Percentiles rank a stretch among this genome's conserved stretches.
Conservation (phyloP, 2,113 vertebrate genomes). For the Aythya baeri region DNA sequence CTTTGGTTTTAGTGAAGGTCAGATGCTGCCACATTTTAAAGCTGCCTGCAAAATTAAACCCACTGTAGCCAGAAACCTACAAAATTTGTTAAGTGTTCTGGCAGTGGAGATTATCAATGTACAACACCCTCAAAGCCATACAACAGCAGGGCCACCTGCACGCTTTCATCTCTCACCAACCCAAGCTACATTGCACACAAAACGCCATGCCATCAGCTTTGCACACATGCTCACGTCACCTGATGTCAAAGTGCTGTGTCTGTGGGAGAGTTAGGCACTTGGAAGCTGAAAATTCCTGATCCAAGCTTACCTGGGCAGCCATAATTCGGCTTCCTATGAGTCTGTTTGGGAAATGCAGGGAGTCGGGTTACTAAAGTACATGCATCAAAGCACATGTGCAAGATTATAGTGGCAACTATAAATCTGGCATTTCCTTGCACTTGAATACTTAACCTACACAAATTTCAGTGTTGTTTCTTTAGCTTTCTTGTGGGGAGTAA, state of each 20-base stretch:
- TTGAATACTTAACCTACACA: not conserved
- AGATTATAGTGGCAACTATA: constrained; percentile 26
- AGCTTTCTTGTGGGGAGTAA: not conserved
- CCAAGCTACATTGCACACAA: not conserved
- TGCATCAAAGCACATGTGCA: not conserved
- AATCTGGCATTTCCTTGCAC: not conserved
- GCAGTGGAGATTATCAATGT: not conserved
- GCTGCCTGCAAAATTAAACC: not conserved
- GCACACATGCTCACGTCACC: too few relatives aligned
- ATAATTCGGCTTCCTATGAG: not conserved
- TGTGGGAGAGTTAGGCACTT: not conserved
- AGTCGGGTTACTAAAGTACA: not conserved
- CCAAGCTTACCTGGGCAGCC: not conserved
- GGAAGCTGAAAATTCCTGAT: not conserved
- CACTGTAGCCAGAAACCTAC: not conserved
- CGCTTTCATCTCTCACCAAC: not conserved
- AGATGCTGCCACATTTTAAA: not conserved
- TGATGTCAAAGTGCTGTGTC: rapidly evolving
- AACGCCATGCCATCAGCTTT: not conserved
- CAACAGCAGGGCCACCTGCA: not conserved
- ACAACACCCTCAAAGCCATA: not conserved
- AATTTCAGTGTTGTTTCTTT: not conserved
- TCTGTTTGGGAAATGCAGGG: not conserved
- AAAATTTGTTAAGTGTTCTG: not conserved
- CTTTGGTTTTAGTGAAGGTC: not conserved